Conservation (phyloP, 1,140 invertebrate species). For the Berghia stephanieae region DNA sequence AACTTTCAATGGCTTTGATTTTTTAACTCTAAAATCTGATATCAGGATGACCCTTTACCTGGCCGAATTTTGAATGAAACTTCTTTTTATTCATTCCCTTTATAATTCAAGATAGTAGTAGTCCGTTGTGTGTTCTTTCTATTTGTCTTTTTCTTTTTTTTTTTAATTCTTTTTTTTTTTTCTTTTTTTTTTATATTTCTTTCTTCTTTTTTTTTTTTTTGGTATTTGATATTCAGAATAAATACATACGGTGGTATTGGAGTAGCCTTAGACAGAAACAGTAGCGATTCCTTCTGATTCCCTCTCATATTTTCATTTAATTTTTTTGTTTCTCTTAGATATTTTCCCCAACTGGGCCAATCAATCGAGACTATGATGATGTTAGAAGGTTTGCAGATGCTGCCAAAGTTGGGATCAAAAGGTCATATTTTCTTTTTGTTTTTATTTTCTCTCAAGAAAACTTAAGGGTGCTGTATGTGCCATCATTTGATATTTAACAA, state of each 20-base stretch:
- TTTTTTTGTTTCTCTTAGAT: constrained; percentile 77
- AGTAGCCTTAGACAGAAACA: neutral
- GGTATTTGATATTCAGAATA: neutral
- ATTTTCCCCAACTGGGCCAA: constrained; percentile 79
- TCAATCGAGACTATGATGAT: constrained; percentile 83
- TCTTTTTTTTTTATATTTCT: neutral
- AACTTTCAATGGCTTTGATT: no score
- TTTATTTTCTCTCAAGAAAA: no score
- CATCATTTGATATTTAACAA: no score
- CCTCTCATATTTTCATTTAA: constrained; percentile 66
- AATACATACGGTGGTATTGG: neutral
- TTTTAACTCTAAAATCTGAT: no score
- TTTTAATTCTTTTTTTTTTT: no score
- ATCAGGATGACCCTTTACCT: no score
- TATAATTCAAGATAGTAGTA: no score
- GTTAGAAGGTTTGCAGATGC: constrained; percentile 75
- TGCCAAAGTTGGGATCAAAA: constrained; percentile 72
- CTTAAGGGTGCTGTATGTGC: no score
- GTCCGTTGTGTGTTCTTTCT: no score
- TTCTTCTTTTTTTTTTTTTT: neutral
- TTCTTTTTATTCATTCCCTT: no score
- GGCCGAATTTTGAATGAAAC: no score
- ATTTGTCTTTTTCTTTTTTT: no score
- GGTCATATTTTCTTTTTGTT: constrained; percentile 62
- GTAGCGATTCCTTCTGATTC: neutral